Percentiles rank a stretch among this genome's conserved stretches.
Conservation (phyloP, 2,113 vertebrate species). For the Plestiodon gilberti region DNA sequence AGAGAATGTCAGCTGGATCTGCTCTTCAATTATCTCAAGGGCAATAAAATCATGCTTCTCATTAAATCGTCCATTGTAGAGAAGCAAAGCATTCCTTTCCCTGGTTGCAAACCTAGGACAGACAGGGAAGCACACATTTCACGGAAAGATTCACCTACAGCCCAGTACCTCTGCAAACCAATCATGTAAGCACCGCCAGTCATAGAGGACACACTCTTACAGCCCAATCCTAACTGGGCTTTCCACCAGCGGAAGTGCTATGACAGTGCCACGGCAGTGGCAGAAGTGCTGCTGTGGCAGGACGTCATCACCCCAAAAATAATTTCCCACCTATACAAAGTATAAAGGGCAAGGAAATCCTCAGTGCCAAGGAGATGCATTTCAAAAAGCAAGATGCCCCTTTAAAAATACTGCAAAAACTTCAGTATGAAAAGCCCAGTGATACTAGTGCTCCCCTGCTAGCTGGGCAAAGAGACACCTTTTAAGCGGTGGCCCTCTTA, state of each 20-base stretch:
- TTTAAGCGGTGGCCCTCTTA: too few relatives aligned
- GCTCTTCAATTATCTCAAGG: conserved; percentile 93
- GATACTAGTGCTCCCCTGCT: too few relatives aligned
- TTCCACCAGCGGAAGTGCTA: too few relatives aligned
- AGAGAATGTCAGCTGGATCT: conserved; percentile 97
- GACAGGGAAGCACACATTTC: neutral
- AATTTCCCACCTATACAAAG: neutral
- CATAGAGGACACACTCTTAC: too few relatives aligned
- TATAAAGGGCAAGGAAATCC: conserved; percentile 24
- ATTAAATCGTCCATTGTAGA: conserved; percentile 96
- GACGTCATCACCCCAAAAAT: neutral
- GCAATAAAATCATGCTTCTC: conserved; percentile 98
- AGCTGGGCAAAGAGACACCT: too few relatives aligned
- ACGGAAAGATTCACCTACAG: conserved; percentile 7
- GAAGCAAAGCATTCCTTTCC: conserved; percentile 89
- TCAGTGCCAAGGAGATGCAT: conserved; percentile 4
- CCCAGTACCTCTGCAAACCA: conserved; percentile 19
- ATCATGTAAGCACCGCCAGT: fast-evolving
- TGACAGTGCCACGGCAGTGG: too few relatives aligned
- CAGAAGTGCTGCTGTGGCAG: too few relatives aligned
- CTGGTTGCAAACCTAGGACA: conserved; percentile 89
- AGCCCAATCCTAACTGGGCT: too few relatives aligned
- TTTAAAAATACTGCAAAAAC: neutral
- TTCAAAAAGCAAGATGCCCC: neutral
- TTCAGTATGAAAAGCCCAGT: neutral